Evolutionary conservation across 2,113 vertebrate genomes (phyloP).

Genomic region (Anseranas semipalmata): DNA sequence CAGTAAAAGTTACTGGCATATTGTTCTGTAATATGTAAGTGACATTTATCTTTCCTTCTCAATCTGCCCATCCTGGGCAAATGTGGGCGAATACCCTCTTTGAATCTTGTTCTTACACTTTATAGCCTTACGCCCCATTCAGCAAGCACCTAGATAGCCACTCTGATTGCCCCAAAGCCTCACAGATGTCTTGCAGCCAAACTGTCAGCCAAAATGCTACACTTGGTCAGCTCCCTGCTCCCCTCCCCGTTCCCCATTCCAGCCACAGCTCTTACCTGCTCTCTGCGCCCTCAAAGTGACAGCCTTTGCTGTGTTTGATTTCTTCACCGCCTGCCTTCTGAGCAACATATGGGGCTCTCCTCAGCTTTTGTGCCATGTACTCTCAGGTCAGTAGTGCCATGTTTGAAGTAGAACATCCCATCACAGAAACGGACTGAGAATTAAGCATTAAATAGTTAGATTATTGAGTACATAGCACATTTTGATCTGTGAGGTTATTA

Average conservation of each 20-base stretch:
- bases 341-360: neutral
- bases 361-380: neutral
- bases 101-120: neutral
- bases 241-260: neutral
- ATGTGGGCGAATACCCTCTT: fast-evolving
- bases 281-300: neutral
- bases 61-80: neutral
- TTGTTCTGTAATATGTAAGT: neutral
- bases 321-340: neutral
- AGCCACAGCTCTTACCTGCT: neutral
- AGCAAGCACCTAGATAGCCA: neutral
- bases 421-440: neutral
- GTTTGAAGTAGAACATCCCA: neutral
- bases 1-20: neutral
- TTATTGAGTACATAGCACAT: fast-evolving
- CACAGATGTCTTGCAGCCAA: neutral
- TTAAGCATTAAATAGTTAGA: neutral
- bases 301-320: neutral
- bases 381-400: neutral
- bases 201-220: neutral
- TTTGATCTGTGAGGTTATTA: neutral
- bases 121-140: neutral
- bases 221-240: neutral
- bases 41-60: neutral
- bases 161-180: neutral